A percentile compares a stretch with the other conserved stretches of the same genome.
Evolutionary conservation across 2,113 vertebrate genomes (phyloP).

Genomic region (Phalacrocorax aristotelis): DNA sequence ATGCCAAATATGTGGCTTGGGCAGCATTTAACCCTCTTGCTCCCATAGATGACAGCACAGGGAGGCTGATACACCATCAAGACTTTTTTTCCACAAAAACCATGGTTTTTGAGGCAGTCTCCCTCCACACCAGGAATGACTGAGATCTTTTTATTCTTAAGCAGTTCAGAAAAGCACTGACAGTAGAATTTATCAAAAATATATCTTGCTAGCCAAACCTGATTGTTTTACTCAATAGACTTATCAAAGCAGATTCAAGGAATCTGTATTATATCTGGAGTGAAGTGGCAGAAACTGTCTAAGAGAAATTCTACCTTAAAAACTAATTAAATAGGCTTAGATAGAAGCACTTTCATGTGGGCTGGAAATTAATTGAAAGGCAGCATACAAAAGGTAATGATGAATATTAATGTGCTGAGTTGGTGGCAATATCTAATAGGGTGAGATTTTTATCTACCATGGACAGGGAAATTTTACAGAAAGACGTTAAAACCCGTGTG

Average conservation of each 20-base stretch:
- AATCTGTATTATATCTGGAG: not conserved
- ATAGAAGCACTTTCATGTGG: not conserved
- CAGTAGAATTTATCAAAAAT: not conserved
- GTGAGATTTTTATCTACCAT: not conserved
- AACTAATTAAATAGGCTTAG: constrained; percentile 29
- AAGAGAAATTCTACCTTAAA: not conserved
- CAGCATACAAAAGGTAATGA: not conserved
- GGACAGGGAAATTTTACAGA: not conserved
- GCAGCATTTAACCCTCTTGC: not conserved
- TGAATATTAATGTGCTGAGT: constrained; percentile 24
- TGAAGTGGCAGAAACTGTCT: not conserved
- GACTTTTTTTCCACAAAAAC: not conserved
- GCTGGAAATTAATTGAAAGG: constrained; percentile 37
- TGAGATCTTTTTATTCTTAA: not conserved
- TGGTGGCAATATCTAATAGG: not conserved
- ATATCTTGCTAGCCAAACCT: not conserved
- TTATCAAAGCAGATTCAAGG: not conserved
- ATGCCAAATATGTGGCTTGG: not conserved
- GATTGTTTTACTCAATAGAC: not conserved
- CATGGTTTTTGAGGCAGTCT: not conserved
- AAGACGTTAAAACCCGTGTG: not conserved
- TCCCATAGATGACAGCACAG: rapidly evolving
- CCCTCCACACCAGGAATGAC: not conserved
- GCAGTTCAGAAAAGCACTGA: not conserved
- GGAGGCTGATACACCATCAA: not conserved